A percentile compares a stretch with the other conserved stretches of the same genome.
phyloP scores from a whole-genome alignment of 2,888 invertebrate species.

The Andrena bicolor region DNA sequence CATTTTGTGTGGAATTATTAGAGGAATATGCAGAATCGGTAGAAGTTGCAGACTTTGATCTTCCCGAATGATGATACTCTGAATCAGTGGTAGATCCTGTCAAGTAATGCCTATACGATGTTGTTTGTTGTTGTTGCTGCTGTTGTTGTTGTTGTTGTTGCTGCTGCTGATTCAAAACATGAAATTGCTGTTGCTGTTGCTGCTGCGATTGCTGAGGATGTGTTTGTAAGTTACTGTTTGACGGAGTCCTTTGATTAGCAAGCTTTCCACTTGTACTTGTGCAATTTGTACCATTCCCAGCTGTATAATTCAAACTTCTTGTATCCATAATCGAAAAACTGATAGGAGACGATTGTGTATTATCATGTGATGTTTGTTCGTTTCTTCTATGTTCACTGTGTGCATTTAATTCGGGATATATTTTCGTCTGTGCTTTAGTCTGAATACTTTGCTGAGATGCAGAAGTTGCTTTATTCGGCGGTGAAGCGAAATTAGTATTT shows the following conservation, averaged over 20 bases:
- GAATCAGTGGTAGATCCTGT: conserved; percentile 87
- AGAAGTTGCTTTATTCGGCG: conserved; percentile 81
- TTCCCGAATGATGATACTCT: conserved; percentile 87
- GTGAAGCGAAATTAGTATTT: conserved; percentile 87
- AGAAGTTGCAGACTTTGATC: conserved; percentile 88
- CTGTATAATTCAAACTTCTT: conserved; percentile 88
- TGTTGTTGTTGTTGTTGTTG: conserved; percentile 84
- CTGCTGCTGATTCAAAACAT: conserved; percentile 82
- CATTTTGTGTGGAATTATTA: conserved; percentile 87
- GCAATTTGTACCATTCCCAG: conserved; percentile 85
- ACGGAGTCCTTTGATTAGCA: conserved; percentile 73
- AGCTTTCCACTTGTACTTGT: conserved; percentile 75
- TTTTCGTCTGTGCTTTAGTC: conserved; percentile 92
- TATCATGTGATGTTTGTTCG: conserved; percentile 87
- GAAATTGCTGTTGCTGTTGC: conserved; percentile 86
- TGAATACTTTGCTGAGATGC: conserved; percentile 85
- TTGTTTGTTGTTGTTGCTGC: conserved; percentile 81
- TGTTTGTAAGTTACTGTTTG: conserved; percentile 74
- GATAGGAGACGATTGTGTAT: conserved; percentile 90
- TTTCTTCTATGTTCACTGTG: conserved; percentile 82
- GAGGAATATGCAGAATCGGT: conserved; percentile 88
- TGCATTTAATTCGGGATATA: conserved; percentile 89
- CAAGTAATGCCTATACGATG: conserved; percentile 88
- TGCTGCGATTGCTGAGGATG: conserved; percentile 71
- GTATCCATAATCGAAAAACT: conserved; percentile 92